Conservation (phyloP, 2,113 vertebrate species). For the Aptenodytes forsteri region DNA sequence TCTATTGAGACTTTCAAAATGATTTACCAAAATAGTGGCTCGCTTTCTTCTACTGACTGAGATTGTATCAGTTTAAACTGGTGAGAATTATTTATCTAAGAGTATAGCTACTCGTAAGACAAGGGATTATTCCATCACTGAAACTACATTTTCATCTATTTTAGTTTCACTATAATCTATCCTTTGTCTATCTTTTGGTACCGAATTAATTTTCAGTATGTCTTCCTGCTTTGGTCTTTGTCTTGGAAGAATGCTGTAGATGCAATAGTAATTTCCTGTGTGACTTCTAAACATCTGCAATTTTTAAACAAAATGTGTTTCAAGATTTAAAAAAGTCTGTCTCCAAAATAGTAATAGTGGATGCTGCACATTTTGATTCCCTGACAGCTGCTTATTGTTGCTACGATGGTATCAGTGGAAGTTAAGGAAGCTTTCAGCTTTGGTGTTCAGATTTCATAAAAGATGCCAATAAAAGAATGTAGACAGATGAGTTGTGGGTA, state of each 20-base stretch:
- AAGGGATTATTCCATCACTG: background rate
- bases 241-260: background rate
- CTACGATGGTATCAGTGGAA: background rate
- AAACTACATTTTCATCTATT: background rate
- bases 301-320: background rate
- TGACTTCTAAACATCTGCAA: background rate
- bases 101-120: background rate
- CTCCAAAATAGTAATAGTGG: background rate
- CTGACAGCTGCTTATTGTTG: background rate
- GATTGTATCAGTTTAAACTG: background rate
- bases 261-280: background rate
- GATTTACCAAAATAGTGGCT: background rate
- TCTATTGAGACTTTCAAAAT: background rate
- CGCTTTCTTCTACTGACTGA: background rate
- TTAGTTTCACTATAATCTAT: background rate
- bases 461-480: background rate
- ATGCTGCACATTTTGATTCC: background rate
- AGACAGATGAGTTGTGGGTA: background rate
- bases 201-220: background rate
- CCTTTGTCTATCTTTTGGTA: background rate
- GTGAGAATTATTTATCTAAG: background rate
- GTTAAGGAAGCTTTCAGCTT: background rate
- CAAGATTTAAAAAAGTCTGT: background rate
- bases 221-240: background rate
- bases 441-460: background rate